These are phyloP conservation scores for Aelia acuminata DNA, from an alignment of 2,888 invertebrate species.

Conservation along the genomic window DNA sequence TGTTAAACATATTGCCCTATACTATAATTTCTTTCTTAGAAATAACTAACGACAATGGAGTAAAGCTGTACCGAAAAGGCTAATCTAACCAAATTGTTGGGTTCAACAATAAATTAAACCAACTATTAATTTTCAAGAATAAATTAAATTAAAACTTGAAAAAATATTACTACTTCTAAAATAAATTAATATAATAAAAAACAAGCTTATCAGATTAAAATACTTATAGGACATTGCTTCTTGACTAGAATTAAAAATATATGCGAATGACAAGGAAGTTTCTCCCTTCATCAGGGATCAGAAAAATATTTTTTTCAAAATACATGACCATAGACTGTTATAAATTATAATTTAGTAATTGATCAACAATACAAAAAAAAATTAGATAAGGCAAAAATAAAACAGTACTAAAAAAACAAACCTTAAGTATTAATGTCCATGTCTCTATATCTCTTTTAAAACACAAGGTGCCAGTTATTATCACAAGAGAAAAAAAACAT, in stretches of 20 bases:
- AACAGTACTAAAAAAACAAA: neutral
- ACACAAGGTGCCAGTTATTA: neutral
- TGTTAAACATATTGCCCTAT: too few relatives aligned
- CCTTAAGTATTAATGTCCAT: neutral
- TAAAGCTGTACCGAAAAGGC: neutral
- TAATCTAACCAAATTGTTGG: neutral
- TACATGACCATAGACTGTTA: neutral
- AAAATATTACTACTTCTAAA: neutral
- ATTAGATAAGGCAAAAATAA: neutral
- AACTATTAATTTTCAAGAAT: too few relatives aligned
- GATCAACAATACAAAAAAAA: neutral
- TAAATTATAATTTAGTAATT: neutral
- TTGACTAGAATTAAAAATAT: constrained; percentile 2
- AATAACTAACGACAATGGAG: too few relatives aligned
- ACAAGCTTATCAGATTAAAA: neutral
- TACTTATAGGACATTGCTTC: neutral
- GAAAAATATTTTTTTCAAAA: neutral
- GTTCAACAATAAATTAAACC: neutral
- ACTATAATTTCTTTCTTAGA: too few relatives aligned
- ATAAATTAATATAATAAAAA: neutral
- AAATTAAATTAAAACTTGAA: neutral
- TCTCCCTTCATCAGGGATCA: neutral
- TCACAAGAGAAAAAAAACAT: constrained; percentile 4
- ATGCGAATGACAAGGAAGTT: neutral
- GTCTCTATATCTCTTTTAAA: neutral